These are phyloP conservation scores for Crotalus horridus DNA, from an alignment of 2,113 vertebrate species.

Conservation along the genomic window DNA sequence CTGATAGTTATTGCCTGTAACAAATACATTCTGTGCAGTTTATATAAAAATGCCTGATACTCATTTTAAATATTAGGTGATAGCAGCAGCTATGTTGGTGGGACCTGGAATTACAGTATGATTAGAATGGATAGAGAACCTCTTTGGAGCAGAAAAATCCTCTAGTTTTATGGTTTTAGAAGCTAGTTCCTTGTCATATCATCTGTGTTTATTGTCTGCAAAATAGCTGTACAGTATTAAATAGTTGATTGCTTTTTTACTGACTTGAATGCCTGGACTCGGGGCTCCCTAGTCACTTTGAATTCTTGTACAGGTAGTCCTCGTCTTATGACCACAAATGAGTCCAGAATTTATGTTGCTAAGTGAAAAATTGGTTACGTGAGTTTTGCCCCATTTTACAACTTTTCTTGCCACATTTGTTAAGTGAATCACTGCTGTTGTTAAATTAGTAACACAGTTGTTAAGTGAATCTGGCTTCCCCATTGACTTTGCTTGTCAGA, in stretches of 20 bases:
- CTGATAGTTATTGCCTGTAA: neutral
- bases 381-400: neutral
- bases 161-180: neutral
- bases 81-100: neutral
- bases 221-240: neutral
- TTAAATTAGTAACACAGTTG: neutral
- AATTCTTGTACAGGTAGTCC: neutral
- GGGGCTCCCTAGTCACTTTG: neutral
- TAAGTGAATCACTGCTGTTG: neutral
- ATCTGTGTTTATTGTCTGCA: neutral
- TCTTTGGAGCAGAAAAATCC: neutral
- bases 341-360: neutral
- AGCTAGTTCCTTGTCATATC: neutral
- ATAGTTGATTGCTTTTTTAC: neutral
- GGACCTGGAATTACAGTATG: neutral
- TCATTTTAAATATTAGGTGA: neutral
- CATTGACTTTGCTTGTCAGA: neutral
- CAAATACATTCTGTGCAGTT: neutral
- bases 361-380: neutral
- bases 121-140: neutral
- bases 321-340: neutral
- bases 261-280: neutral
- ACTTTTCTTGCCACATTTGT: neutral
- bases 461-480: neutral
- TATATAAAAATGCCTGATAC: neutral